phyloP scores from a whole-genome alignment of 2,888 invertebrate genomes.

The Heliconius ismenius region DNA sequence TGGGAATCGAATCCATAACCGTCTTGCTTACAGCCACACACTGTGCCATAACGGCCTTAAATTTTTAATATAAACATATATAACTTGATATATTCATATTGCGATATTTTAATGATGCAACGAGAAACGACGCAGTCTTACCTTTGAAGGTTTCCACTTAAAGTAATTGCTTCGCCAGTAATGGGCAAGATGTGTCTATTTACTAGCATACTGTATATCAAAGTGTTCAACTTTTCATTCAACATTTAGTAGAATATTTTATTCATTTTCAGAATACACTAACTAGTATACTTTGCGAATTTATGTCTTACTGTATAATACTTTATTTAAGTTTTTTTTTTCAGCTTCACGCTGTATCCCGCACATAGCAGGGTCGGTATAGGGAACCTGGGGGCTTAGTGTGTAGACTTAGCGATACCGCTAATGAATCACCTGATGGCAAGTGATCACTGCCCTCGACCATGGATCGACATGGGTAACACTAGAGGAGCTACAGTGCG shows the following conservation, averaged over 20 bases:
- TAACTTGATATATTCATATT: not conserved
- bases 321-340: too few species aligned
- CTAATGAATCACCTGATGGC: too few species aligned
- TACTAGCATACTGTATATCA: conserved; percentile 9
- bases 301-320: too few species aligned
- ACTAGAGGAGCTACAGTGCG: too few species aligned
- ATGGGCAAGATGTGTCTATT: conserved; percentile 21
- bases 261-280: not conserved
- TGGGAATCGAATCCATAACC: too few species aligned
- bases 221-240: conserved; percentile 7
- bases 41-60: not conserved
- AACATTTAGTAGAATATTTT: conserved; percentile 10
- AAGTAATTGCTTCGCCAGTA: conserved; percentile 28
- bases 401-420: too few species aligned
- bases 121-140: conserved; percentile 19
- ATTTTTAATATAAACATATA: not conserved
- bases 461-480: too few species aligned
- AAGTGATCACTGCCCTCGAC: too few species aligned
- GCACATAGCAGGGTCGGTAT: too few species aligned
- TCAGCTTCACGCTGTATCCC: too few species aligned
- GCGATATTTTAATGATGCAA: conserved; percentile 26
- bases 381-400: too few species aligned
- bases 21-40: too few species aligned
- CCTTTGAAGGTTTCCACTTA: conserved; percentile 26
- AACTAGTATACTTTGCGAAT: not conserved